Percentiles rank a stretch among this genome's conserved stretches.
These are phyloP conservation scores for Odontomachus brunneus DNA, from an alignment of 1,140 invertebrate genomes.

Conservation along the genomic window DNA sequence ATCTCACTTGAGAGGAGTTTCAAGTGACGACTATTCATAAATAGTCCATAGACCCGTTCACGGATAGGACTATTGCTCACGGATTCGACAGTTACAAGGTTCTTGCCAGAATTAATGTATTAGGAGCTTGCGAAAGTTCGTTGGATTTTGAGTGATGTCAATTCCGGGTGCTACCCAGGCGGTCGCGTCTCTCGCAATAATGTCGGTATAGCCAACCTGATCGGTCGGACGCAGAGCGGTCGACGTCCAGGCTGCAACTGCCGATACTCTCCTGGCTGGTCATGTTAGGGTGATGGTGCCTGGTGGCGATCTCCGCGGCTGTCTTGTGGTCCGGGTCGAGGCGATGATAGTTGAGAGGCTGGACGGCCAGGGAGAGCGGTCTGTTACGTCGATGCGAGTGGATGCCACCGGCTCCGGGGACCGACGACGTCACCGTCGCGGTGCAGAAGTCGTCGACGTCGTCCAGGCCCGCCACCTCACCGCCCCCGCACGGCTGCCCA, in stretches of 20 bases:
- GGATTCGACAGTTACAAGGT: no score
- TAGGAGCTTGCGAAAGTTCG: no score
- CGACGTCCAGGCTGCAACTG: conserved; percentile 93
- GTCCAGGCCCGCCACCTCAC: conserved; percentile 77
- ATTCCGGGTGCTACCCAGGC: no score
- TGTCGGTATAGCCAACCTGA: conserved; percentile 87
- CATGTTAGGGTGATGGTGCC: conserved; percentile 82
- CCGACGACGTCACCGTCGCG: conserved; percentile 76
- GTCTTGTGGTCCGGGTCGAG: conserved; percentile 77
- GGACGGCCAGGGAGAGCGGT: conserved; percentile 82
- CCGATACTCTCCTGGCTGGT: conserved; percentile 89
- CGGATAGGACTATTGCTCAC: no score
- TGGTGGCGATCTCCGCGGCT: conserved; percentile 39
- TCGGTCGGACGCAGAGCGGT: conserved; percentile 91
- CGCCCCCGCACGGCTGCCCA: conserved; percentile 67
- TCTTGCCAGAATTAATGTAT: no score
- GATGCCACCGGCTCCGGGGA: conserved; percentile 74
- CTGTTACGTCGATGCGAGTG: conserved; percentile 77
- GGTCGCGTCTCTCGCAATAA: conserved; percentile 4
- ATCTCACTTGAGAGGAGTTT: no score
- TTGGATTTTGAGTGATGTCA: no score
- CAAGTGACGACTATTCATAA: no score
- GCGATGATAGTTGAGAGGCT: conserved; percentile 83
- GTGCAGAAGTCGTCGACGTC: conserved; percentile 71
- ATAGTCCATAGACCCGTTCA: no score